phyloP scores from a whole-genome alignment of 2,797 vertebrate species.

The Platalea minor region DNA sequence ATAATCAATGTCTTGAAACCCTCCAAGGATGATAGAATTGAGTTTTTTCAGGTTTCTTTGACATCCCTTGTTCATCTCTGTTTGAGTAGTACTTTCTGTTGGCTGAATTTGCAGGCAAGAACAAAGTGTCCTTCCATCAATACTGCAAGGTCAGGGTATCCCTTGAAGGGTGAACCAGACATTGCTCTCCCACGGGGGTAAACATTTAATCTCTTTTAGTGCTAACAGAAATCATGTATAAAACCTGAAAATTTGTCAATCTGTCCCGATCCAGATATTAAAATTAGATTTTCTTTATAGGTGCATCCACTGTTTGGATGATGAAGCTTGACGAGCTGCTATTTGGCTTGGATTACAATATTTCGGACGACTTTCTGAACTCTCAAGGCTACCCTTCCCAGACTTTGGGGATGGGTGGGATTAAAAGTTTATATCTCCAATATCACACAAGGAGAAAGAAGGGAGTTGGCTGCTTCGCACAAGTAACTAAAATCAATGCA shows the following conservation, averaged over 20 bases:
- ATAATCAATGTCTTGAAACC: background rate
- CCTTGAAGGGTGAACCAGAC: background rate
- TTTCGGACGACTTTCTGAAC: background rate
- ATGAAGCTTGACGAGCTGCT: background rate
- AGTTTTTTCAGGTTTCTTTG: background rate
- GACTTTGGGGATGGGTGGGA: background rate
- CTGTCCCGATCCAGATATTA: background rate
- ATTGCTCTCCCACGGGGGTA: background rate
- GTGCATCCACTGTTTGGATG: background rate
- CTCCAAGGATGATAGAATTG: background rate
- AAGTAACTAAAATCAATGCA: background rate
- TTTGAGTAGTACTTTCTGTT: background rate
- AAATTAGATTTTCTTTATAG: conserved; percentile 4
- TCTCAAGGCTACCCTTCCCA: background rate
- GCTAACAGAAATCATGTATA: background rate
- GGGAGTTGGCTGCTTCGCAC: background rate
- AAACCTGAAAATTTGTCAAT: background rate
- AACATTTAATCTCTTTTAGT: background rate
- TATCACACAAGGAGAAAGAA: background rate
- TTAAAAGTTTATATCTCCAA: background rate
- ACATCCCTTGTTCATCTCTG: background rate
- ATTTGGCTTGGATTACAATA: background rate
- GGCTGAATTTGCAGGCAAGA: background rate
- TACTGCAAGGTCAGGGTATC: background rate
- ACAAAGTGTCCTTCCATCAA: background rate